Base-by-base conservation (phyloP, 2,888 invertebrate genomes). In the Parnassius mnemosyne region DNA sequence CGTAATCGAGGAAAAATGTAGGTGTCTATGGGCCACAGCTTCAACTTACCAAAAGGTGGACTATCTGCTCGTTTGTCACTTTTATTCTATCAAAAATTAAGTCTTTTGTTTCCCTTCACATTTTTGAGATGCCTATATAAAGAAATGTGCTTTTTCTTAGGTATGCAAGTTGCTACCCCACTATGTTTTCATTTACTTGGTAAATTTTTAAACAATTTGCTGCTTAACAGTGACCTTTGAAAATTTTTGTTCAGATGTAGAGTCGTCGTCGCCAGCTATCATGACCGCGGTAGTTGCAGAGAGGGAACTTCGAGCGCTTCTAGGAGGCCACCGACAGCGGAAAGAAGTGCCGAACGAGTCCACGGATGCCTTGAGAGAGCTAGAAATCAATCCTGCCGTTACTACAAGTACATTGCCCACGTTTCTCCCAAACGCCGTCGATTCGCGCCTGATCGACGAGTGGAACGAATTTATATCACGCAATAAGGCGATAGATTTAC, bases 401-500 rank as follows among this genome's bases (percentile, higher is more conserved):
- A 44, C 41, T 3, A 62, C 58, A n/a, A 55, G 41, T 3, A 51
- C 61, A 5, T 43, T 60, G 1, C 42, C 61, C n/a, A 61, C 63
- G 9, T 77, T 83, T 63, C 72, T 74, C 0, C 75, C 82, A 1
- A 60, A 69, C 11, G 79, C 78, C 3, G 72, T 87, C 42, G 74
- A 78, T 10, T 64, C 72, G 0, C 64, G 61, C 11, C 64, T 81
- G 34, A 69, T 82, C 13, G 66, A 65, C 9, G 76, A 82, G 61
- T 89, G 89, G 89, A 77, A 74, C 46, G 64, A 66, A 9, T 88
- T 88, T 67, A 67, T 87, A 10, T 60, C 66, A 13, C 61, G 76
- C 49, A 84, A 81, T 65, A 10, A 61, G 9, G 65, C 78, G 1
- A 64, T 54, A 12, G 66, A 65, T 53, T 60, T 67, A 53, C 69